phyloP scores from a whole-genome alignment of 1,140 invertebrate species.

The Aphis gossypii region DNA sequence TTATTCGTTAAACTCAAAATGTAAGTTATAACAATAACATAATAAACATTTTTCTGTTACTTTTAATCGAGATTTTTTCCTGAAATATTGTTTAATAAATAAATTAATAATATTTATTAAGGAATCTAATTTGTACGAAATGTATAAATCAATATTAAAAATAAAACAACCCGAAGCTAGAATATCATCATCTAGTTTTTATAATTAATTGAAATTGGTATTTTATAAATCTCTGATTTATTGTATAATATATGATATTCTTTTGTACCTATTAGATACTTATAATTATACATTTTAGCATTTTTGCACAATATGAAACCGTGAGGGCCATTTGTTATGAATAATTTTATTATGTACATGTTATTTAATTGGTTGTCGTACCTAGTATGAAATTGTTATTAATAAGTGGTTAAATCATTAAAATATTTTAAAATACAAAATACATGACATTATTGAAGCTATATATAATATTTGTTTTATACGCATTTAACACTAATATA shows the following conservation, averaged over 20 bases:
- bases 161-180: not conserved
- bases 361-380: not conserved
- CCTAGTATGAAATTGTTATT: not conserved
- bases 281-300: too few species aligned
- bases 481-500: not conserved
- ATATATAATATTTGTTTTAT: not conserved
- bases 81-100: not conserved
- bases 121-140: not conserved
- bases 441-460: not conserved
- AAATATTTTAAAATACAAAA: not conserved
- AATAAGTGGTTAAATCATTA: not conserved
- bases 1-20: not conserved
- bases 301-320: not conserved
- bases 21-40: not conserved
- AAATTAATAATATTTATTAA: not conserved
- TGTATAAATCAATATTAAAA: not conserved
- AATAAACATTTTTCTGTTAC: not conserved
- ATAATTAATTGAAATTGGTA: too few species aligned
- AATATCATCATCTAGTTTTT: too few species aligned
- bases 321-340: not conserved
- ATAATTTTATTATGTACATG: too few species aligned
- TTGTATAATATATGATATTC: too few species aligned
- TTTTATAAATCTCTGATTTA: not conserved
- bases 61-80: not conserved
- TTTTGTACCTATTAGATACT: too few species aligned